A percentile compares a stretch with the other conserved stretches of the same genome.
Evolutionary conservation across 2,113 vertebrate species (phyloP).

Genomic region (Leptobrachium leishanense): DNA sequence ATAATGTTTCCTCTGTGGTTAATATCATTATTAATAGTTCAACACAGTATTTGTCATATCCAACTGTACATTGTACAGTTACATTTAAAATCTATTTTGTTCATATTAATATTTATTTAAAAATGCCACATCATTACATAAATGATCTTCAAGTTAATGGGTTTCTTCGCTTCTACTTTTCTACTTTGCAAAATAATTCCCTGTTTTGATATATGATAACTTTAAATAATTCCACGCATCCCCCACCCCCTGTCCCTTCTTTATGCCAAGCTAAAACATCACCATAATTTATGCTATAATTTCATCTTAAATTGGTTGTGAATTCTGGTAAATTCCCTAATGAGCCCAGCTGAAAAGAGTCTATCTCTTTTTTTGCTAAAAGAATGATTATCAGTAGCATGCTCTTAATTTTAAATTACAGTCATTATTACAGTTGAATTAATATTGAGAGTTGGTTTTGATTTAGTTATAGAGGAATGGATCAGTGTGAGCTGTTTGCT

Average conservation of each 20-base stretch:
- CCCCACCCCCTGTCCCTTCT: neutral
- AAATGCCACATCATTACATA: no score
- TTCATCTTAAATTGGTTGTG: slow-evolving; percentile 58
- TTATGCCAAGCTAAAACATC: slow-evolving; percentile 38
- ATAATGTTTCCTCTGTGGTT: no score
- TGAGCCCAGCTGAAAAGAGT: slow-evolving; percentile 60
- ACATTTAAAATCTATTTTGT: no score
- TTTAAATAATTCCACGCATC: neutral
- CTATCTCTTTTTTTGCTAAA: slow-evolving; percentile 57
- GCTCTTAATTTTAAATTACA: slow-evolving; percentile 57
- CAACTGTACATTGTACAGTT: no score
- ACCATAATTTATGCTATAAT: slow-evolving; percentile 61
- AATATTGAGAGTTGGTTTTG: slow-evolving; percentile 49
- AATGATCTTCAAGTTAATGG: no score
- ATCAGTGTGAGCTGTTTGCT: slow-evolving; percentile 42
- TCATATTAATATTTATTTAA: no score
- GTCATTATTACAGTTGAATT: slow-evolving; percentile 57
- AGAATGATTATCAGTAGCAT: slow-evolving; percentile 52
- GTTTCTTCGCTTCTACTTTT: no score
- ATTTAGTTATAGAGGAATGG: slow-evolving; percentile 32
- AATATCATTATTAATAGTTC: no score
- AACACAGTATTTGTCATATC: no score
- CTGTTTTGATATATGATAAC: no score
- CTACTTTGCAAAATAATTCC: no score
- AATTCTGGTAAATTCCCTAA: slow-evolving; percentile 58